Base-by-base conservation (phyloP, 2,888 invertebrate species). In the Drosophila mettleri region DNA sequence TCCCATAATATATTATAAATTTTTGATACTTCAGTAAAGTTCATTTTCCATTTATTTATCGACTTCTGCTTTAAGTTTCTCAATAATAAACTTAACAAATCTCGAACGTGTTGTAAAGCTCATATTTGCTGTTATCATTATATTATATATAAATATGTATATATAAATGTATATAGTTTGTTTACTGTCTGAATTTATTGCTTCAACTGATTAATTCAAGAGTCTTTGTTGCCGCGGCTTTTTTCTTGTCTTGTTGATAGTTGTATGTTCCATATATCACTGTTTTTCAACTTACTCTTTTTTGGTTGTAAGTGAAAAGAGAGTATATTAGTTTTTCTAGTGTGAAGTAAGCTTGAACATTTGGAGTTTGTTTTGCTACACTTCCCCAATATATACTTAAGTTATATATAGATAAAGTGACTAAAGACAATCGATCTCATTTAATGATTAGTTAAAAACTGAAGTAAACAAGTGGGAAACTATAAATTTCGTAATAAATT, bases 131-230 rank as follows among this genome's bases (percentile, higher is more conserved):
- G 48, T 49, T 31, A n/a, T 49, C n/a, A 10, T 34, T 34, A 34
- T 34, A 22, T 33, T 22, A 20, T 43, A 43, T n/a, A 24, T 9
- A 38, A 3, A 18, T 7, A 33, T 12, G 20, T 22, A 22, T n/a
- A 9, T 49, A 22, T 33, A 49, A 10, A 52, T 14, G 14, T 5
- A 9, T 29, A 20, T 6, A 29, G 38, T 39, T 12, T 38, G 27
- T 38, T 27, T 14, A 27, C 29, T 33, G 45, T 12, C 24, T 58
- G 48, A 33, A 38, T n/a, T 29, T 45, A 36, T 58, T 46, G 45
- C 24, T 46, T 38, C 48, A n/a, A 45, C 43, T 45, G 43, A 45
- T 45, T 45, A 59, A 62, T 48, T 62, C 31, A 59, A 51, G 16
- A 8, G 0, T 16, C 31, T 38, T 39, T 59, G 58, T 39, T 53